These are phyloP conservation scores for Deroptyus accipitrinus DNA, from an alignment of 2,113 vertebrate genomes.

Conservation along the genomic window DNA sequence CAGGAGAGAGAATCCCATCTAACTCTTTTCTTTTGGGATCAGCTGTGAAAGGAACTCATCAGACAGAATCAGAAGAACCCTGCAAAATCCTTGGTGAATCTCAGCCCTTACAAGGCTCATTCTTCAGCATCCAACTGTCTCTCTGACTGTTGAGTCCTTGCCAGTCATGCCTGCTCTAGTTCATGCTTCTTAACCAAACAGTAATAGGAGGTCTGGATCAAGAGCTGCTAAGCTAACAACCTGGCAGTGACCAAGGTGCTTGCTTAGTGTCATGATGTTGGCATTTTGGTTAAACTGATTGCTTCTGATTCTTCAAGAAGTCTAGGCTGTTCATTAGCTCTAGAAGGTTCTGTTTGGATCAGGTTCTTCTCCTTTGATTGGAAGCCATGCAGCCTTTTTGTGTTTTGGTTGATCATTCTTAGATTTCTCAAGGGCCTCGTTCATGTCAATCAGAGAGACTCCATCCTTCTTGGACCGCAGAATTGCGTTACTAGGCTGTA, in stretches of 20 bases:
- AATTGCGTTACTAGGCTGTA: not conserved
- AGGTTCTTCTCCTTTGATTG: not conserved
- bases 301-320: not conserved
- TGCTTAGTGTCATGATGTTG: not conserved
- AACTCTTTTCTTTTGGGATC: not conserved
- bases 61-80: not conserved
- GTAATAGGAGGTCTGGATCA: not conserved
- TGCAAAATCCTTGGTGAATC: not conserved
- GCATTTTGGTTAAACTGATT: not conserved
- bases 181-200: not conserved
- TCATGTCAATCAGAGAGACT: not conserved
- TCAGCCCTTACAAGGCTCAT: not conserved
- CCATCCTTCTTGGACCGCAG: not conserved
- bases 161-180: not conserved
- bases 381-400: not conserved
- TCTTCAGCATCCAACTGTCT: rapidly evolving
- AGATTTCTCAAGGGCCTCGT: not conserved
- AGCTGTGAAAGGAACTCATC: not conserved
- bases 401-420: slow-evolving; percentile 11
- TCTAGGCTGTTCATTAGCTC: not conserved
- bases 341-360: not conserved
- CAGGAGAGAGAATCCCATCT: not conserved
- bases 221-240: not conserved
- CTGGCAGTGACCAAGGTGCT: not conserved
- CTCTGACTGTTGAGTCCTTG: not conserved